Evolutionary conservation across 2,797 vertebrate genomes (phyloP).

Genomic region (Sphenopsis melanotis): DNA sequence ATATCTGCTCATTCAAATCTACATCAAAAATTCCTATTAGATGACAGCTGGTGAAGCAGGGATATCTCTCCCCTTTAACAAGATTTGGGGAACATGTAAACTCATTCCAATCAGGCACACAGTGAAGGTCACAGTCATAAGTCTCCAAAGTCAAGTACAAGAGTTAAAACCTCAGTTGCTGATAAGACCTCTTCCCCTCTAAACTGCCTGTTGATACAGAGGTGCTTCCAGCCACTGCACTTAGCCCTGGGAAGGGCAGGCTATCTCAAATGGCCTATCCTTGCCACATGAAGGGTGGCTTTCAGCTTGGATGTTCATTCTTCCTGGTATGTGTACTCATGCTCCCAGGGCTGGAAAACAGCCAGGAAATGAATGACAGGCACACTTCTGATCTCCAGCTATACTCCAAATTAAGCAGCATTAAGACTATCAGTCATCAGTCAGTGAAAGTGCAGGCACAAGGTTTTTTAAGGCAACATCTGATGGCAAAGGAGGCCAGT

Average conservation of each 20-base stretch:
- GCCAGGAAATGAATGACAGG: background rate
- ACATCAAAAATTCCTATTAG: background rate
- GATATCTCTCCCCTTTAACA: background rate
- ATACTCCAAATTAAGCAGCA: background rate
- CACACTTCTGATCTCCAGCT: background rate
- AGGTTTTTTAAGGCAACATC: background rate
- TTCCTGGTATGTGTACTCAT: background rate
- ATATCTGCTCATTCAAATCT: background rate
- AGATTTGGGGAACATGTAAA: background rate
- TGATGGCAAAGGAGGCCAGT: background rate
- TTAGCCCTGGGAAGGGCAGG: background rate
- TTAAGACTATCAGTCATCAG: background rate
- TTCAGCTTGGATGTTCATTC: background rate
- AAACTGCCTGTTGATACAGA: background rate
- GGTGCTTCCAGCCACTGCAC: background rate
- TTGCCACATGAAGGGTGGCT: background rate
- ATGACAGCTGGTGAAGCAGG: background rate
- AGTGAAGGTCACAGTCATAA: background rate
- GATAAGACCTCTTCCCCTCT: background rate
- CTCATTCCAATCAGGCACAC: background rate
- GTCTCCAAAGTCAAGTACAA: background rate
- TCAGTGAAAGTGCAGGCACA: background rate
- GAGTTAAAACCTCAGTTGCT: background rate
- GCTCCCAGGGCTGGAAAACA: background rate
- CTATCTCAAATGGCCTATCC: background rate